Percentiles rank a stretch among this genome's conserved stretches.
These are phyloP conservation scores for Acronicta alni DNA, from an alignment of 2,888 invertebrate species.

Conservation along the genomic window DNA sequence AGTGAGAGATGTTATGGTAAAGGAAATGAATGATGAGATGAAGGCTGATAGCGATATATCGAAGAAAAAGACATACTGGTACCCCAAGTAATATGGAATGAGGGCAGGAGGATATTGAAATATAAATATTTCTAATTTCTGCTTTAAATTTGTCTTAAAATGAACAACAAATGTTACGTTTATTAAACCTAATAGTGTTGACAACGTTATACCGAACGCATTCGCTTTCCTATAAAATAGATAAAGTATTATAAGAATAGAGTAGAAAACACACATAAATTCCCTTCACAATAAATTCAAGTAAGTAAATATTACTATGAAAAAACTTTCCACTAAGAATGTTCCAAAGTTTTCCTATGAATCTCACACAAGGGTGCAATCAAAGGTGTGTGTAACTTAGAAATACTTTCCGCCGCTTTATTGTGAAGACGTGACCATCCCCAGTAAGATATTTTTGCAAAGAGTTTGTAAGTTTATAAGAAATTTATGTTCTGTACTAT, in stretches of 20 bases:
- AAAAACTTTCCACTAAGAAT: slow-evolving; percentile 38
- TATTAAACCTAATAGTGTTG: too few species aligned
- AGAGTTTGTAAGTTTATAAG: slow-evolving; percentile 7
- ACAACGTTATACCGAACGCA: too few species aligned
- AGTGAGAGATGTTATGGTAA: too few species aligned
- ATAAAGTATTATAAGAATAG: neutral
- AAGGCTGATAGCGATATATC: too few species aligned
- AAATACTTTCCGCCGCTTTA: slow-evolving; percentile 47
- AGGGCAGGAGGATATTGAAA: too few species aligned
- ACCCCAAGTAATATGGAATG: too few species aligned
- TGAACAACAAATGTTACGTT: too few species aligned
- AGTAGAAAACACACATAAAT: slow-evolving; percentile 38
- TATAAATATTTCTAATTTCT: too few species aligned
- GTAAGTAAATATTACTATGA: slow-evolving; percentile 42
- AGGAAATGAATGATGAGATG: too few species aligned
- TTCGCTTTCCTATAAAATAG: too few species aligned
- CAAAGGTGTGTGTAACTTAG: slow-evolving; percentile 36
- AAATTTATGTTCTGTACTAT: neutral
- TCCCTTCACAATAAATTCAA: slow-evolving; percentile 44
- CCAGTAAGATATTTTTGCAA: slow-evolving; percentile 4
- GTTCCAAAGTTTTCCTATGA: slow-evolving; percentile 49
- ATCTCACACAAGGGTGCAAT: slow-evolving; percentile 58
- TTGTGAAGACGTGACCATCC: slow-evolving; percentile 44
- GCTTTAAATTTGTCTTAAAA: too few species aligned
- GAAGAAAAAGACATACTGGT: too few species aligned